A percentile compares a stretch with the other conserved stretches of the same genome.
These are phyloP conservation scores for Listrodromus nycthemerus DNA, from an alignment of 2,888 invertebrate genomes.

Conservation along the genomic window DNA sequence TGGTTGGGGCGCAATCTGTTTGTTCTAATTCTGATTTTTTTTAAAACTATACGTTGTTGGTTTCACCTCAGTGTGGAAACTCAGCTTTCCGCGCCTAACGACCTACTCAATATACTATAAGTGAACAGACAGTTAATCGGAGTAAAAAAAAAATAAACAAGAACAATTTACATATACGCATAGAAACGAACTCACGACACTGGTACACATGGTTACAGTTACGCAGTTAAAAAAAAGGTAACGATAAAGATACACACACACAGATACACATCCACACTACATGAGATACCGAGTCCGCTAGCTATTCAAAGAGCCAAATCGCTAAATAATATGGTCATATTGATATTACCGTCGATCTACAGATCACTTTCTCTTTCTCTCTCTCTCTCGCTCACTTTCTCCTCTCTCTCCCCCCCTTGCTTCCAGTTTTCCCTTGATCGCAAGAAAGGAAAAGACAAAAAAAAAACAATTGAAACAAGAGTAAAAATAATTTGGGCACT, in stretches of 20 bases:
- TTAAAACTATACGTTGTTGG: slow-evolving; percentile 54
- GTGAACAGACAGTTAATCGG: slow-evolving; percentile 52
- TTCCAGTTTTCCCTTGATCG: slow-evolving; percentile 47
- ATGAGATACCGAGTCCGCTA: slow-evolving; percentile 66
- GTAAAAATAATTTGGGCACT: slow-evolving; percentile 75
- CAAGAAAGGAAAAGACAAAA: slow-evolving; percentile 45
- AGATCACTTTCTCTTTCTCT: slow-evolving; percentile 5
- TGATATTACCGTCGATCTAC: slow-evolving; percentile 79
- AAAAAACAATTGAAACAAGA: slow-evolving; percentile 35
- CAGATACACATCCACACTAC: slow-evolving; percentile 19
- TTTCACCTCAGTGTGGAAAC: slow-evolving; percentile 50
- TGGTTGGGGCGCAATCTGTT: slow-evolving; percentile 82
- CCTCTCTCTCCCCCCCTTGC: slow-evolving; percentile 19
- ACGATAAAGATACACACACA: slow-evolving; percentile 16
- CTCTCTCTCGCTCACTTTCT: slow-evolving; percentile 47
- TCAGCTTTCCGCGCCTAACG: slow-evolving; percentile 52
- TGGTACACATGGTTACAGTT: slow-evolving; percentile 53
- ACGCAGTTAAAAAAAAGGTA: slow-evolving; percentile 41
- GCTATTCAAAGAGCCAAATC: slow-evolving; percentile 83
- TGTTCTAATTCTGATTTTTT: slow-evolving; percentile 66
- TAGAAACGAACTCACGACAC: slow-evolving; percentile 54
- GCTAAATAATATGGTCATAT: slow-evolving; percentile 79
- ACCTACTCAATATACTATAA: slow-evolving; percentile 63
- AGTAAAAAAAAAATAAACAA: slow-evolving; percentile 46
- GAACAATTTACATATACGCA: slow-evolving; percentile 55